Base-by-base conservation (phyloP, 2,113 vertebrate species). In the Charina bottae region DNA sequence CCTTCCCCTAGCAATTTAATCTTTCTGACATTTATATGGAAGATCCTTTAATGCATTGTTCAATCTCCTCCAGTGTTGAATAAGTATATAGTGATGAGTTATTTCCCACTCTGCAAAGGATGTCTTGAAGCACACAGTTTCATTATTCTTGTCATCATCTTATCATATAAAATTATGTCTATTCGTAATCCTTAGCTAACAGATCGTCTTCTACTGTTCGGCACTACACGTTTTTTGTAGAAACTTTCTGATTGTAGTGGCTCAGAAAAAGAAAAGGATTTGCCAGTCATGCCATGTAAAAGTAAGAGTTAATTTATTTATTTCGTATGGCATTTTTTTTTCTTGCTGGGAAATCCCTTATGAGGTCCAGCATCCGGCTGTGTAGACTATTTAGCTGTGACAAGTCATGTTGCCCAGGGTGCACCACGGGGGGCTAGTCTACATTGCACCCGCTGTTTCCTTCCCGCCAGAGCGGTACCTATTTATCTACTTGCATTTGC, bases 11-110 rank as follows among this genome's bases (percentile, higher is more conserved):
- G 24, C 78, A 89, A 68, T 92, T 89, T 54, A 68, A 68, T 85
- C 42, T 84, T 53, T 37, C 87, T 89, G 91, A 85, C 78, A 55
- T 46, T 92, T 89, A 37, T 92, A 60, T 54, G 68, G 49, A 64
- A 56, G 78, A 89, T 55, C 10, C 28, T 84, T 89, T 85, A 92
- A 92, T 56, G 49, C 58, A 89, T 92, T 92, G 83, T 89, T 72
- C 83, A 37, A 10, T 68, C 60, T 46, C 24, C 33, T 85, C 58
- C 49, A 85, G 15, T 85, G 58, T 56, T 92, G 33, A 26, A 84
- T 5, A 26, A 42, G 72, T 78, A 37, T 37, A 83, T 64, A 83
- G 58, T 42, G 58, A 89, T 89, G 72, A 84, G 78, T 53, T 62
- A 54, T 84, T 55, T 89, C 33, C 87, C 49, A 46, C 23, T 92